A percentile compares a stretch with the other conserved stretches of the same genome.
Conservation (phyloP, 2,113 vertebrate species). For the Gracilinanus agilis region DNA sequence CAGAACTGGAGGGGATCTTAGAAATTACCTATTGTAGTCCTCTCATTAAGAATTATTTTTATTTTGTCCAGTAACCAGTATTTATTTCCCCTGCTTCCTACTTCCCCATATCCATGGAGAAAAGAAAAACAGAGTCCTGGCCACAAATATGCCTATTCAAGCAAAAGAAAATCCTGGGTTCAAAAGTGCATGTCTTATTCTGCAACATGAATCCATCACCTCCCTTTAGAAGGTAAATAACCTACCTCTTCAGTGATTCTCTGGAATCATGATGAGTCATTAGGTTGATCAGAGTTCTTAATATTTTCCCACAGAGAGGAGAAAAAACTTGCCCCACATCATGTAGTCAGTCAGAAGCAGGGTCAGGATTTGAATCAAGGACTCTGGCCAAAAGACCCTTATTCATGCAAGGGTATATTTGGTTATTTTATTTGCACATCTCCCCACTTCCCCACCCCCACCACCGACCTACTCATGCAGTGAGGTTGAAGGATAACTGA, state of each 20-base stretch:
- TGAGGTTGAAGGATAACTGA: not conserved
- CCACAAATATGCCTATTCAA: not conserved
- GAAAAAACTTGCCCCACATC: not conserved
- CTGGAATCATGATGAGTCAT: not conserved
- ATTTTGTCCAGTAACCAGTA: not conserved
- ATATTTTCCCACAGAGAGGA: not conserved
- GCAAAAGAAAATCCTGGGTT: not conserved
- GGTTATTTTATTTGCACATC: not conserved
- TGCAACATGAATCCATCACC: not conserved
- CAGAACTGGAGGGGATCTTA: not conserved
- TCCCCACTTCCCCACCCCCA: accelerated
- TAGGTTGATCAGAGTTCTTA: not conserved
- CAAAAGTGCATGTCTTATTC: not conserved
- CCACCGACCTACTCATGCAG: not conserved
- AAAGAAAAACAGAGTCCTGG: not conserved
- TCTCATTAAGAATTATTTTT: not conserved
- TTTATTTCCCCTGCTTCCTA: not conserved
- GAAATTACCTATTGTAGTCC: not conserved
- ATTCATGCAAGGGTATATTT: not conserved
- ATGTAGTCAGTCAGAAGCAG: not conserved
- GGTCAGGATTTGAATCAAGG: not conserved
- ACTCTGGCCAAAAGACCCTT: not conserved
- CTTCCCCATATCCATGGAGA: not conserved
- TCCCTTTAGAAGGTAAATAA: not conserved
- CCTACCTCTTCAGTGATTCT: not conserved